These are phyloP conservation scores for Galeruca laticollis DNA, from an alignment of 2,888 invertebrate genomes.

Conservation along the genomic window DNA sequence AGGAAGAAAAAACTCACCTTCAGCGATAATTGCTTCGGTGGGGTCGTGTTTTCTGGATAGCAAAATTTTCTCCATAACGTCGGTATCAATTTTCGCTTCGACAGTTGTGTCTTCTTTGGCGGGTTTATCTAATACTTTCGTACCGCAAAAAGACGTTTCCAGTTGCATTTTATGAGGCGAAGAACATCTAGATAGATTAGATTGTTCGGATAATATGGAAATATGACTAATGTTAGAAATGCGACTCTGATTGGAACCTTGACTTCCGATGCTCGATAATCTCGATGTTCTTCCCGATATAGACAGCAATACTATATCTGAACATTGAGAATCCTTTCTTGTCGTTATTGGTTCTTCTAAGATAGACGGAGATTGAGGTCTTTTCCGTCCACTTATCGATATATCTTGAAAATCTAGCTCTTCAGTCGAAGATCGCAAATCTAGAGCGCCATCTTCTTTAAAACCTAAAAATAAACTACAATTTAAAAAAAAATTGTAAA, in stretches of 20 bases:
- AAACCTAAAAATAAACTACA: constrained; percentile 52
- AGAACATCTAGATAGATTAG: constrained; percentile 77
- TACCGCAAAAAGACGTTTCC: constrained; percentile 92
- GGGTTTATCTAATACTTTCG: constrained; percentile 71
- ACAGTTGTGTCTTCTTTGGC: constrained; percentile 47
- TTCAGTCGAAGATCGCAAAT: constrained; percentile 88
- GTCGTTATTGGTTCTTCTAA: constrained; percentile 62
- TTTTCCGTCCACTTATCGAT: constrained; percentile 56
- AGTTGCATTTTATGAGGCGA: constrained; percentile 92
- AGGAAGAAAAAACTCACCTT: constrained; percentile 64
- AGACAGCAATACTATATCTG: constrained; percentile 80
- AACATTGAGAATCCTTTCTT: constrained; percentile 71
- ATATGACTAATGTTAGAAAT: constrained; percentile 70
- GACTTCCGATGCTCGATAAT: constrained; percentile 85
- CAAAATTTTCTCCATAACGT: constrained; percentile 71
- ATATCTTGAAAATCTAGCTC: constrained; percentile 87
- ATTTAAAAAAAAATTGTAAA: not conserved
- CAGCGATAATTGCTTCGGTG: constrained; percentile 74
- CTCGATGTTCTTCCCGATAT: constrained; percentile 86
- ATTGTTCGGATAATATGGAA: constrained; percentile 71
- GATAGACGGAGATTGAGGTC: constrained; percentile 62
- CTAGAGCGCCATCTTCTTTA: constrained; percentile 80
- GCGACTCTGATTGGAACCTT: constrained; percentile 70
- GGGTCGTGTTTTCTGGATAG: constrained; percentile 75
- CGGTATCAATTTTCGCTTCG: constrained; percentile 62